Conservation (phyloP, 2,797 vertebrate genomes). For the Thaleichthys pacificus region DNA sequence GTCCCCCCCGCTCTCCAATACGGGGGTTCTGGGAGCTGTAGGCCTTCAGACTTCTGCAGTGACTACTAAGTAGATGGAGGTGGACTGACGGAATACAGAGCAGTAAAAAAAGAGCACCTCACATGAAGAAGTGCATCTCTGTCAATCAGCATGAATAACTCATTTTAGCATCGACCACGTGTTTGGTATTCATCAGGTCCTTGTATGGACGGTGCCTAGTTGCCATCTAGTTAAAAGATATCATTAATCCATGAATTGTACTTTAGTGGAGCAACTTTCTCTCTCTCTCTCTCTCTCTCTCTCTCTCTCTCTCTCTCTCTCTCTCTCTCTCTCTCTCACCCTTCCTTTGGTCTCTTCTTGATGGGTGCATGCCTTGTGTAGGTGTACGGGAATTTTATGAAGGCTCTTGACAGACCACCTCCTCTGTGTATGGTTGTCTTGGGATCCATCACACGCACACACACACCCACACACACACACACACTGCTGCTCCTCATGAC, state of each 20-base stretch:
- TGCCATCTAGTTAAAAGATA: neutral
- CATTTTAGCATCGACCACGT: neutral
- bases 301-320: conserved; percentile 6
- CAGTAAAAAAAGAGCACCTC: neutral
- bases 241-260: neutral
- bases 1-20: no score
- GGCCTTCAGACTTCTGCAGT: neutral
- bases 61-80: conserved; percentile 5
- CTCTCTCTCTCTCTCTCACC: conserved; percentile 13
- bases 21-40: neutral
- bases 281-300: conserved; percentile 12
- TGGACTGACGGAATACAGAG: neutral
- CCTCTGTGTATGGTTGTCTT: neutral
- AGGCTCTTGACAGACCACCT: conserved; percentile 43
- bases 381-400: conserved; percentile 3
- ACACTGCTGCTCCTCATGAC: neutral
- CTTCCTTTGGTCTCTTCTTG: neutral
- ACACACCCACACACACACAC: no score
- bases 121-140: neutral
- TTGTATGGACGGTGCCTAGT: neutral
- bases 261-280: neutral
- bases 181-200: neutral
- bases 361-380: conserved; percentile 15
- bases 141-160: neutral
- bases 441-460: neutral